A percentile compares a stretch with the other conserved stretches of the same genome.
phyloP scores from a whole-genome alignment of 2,888 invertebrate species.

The Lordiphosa fenestrarum region DNA sequence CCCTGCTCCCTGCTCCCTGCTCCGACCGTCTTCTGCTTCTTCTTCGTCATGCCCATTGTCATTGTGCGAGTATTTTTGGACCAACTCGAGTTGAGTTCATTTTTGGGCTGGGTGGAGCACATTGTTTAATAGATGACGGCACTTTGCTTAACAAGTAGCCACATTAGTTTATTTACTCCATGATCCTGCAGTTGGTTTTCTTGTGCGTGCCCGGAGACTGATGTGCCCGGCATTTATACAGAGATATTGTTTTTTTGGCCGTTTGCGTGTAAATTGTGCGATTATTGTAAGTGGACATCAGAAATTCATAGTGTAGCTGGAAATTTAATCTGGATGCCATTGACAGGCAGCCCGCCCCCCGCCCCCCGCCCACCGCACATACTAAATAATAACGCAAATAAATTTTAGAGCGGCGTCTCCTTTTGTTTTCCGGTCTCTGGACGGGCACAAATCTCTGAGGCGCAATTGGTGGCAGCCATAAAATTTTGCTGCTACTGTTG shows the following conservation, averaged over 20 bases:
- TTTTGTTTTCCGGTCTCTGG: slow-evolving; percentile 10
- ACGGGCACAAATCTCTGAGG: slow-evolving; percentile 56
- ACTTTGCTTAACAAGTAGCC: slow-evolving; percentile 74
- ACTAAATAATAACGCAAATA: slow-evolving; percentile 66
- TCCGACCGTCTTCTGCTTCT: neutral
- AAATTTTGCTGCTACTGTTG: slow-evolving; percentile 35
- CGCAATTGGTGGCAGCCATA: slow-evolving; percentile 69
- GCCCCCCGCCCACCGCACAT: slow-evolving; percentile 10
- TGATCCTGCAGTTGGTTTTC: neutral
- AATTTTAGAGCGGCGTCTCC: slow-evolving; percentile 49
- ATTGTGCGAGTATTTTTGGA: slow-evolving; percentile 28
- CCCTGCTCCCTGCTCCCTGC: too few relatives aligned
- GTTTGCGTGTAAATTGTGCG: slow-evolving; percentile 70
- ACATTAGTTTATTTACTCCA: slow-evolving; percentile 71
- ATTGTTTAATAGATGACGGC: slow-evolving; percentile 73
- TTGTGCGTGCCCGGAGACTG: neutral
- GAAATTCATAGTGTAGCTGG: slow-evolving; percentile 44
- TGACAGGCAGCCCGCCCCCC: neutral
- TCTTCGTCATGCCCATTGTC: slow-evolving; percentile 23
- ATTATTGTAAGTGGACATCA: slow-evolving; percentile 67
- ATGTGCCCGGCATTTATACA: slow-evolving; percentile 61
- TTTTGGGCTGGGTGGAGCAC: slow-evolving; percentile 20
- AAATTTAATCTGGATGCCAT: too few relatives aligned
- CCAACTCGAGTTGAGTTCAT: slow-evolving; percentile 46
- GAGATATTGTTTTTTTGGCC: slow-evolving; percentile 38